phyloP scores from a whole-genome alignment of 2,888 invertebrate genomes.

The Abscondita cerata region DNA sequence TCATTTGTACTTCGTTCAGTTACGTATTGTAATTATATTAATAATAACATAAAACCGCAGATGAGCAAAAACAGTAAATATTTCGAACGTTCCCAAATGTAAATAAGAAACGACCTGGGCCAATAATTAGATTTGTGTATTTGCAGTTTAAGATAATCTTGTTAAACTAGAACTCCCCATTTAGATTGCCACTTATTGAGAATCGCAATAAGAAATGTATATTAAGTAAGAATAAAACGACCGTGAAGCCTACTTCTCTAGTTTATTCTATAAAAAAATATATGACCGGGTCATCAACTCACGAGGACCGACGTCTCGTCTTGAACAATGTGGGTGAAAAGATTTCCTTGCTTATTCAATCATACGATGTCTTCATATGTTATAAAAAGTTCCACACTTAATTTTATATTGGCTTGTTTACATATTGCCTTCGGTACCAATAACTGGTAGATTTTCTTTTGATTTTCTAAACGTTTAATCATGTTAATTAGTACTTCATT shows the following conservation, averaged over 20 bases:
- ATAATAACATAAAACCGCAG: no score
- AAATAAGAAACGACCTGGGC: no score
- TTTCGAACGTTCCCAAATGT: constrained; percentile 1
- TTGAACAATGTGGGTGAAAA: constrained; percentile 22
- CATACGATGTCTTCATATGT: neutral
- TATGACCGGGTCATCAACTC: constrained; percentile 19
- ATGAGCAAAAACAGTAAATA: no score
- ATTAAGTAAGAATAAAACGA: constrained; percentile 23
- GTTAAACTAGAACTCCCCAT: constrained; percentile 24
- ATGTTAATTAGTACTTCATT: no score
- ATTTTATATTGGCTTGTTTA: no score
- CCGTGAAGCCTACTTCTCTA: constrained; percentile 35
- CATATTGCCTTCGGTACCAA: no score
- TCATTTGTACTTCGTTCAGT: no score
- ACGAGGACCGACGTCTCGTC: constrained; percentile 17
- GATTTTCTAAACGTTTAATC: no score
- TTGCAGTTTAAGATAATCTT: neutral
- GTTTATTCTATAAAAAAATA: constrained; percentile 25
- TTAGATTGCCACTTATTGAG: constrained; percentile 22
- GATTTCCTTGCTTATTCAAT: constrained; percentile 1
- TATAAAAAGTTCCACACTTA: no score
- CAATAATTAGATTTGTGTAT: neutral
- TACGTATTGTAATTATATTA: no score
- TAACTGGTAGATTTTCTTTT: no score
- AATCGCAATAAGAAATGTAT: constrained; percentile 25